Percentiles rank a stretch among this genome's conserved stretches.
Conservation (phyloP, 2,888 invertebrate species). For the Lymantria dispar region DNA sequence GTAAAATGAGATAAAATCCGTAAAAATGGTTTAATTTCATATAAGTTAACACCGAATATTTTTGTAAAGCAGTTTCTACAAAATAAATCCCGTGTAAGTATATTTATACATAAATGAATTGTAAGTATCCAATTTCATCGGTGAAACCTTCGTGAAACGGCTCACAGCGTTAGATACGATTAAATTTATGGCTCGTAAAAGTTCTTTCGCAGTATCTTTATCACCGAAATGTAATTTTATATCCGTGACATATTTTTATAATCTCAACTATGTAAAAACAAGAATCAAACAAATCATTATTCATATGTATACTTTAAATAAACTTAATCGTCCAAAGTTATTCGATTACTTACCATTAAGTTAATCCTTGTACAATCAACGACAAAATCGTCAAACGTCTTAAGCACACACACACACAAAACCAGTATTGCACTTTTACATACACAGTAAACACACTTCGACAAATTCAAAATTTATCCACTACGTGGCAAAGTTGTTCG, state of each 20-base stretch:
- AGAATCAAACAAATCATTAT: conserved; percentile 1
- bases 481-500: conserved; percentile 28
- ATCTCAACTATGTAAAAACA: conserved; percentile 13
- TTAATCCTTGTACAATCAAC: conserved; percentile 51
- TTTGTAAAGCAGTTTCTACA: too few species aligned
- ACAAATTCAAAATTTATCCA: conserved; percentile 39
- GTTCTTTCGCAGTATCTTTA: conserved; percentile 32
- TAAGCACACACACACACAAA: conserved; percentile 53
- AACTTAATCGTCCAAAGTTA: neutral
- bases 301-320: neutral
- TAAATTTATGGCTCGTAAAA: conserved; percentile 36
- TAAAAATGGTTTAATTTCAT: too few species aligned
- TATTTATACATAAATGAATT: neutral
- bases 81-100: neutral
- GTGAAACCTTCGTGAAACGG: conserved; percentile 14
- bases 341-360: conserved; percentile 54
- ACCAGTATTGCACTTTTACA: conserved; percentile 44
- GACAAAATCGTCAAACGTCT: conserved; percentile 41
- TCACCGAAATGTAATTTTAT: conserved; percentile 22
- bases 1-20: too few species aligned
- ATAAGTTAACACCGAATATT: too few species aligned
- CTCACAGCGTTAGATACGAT: conserved; percentile 20
- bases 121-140: conserved; percentile 12
- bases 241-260: conserved; percentile 23
- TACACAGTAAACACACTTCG: conserved; percentile 43